Conservation (phyloP, 2,888 invertebrate species). For the Corythucha ciliata region DNA sequence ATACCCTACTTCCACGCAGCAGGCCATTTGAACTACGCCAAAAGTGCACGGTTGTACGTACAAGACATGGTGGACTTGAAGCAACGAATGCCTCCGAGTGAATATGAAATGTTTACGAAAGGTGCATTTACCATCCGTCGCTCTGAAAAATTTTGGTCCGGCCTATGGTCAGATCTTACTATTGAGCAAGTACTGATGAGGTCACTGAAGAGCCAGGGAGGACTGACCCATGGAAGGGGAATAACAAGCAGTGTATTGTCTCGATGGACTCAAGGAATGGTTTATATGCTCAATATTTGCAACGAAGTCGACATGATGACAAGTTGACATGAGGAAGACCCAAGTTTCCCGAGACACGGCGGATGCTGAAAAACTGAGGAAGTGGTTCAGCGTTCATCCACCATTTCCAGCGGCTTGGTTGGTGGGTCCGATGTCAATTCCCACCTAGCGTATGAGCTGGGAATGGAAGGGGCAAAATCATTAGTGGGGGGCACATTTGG, state of each 20-base stretch:
- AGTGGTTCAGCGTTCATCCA: constrained; percentile 1
- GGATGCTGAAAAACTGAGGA: constrained; percentile 5
- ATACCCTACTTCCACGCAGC: not conserved
- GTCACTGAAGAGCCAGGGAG: constrained; percentile 36
- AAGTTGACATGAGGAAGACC: not conserved
- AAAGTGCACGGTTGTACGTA: not conserved
- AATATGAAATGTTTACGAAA: constrained; percentile 3
- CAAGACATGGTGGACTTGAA: constrained; percentile 10
- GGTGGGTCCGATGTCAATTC: not conserved
- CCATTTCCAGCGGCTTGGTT: constrained; percentile 9
- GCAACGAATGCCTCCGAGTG: not conserved
- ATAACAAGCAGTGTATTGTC: constrained; percentile 18
- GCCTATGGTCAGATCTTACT: constrained; percentile 26
- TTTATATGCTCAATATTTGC: too few relatives aligned
- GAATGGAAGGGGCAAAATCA: constrained; percentile 2
- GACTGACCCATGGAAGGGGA: constrained; percentile 34
- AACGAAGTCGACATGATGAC: too few relatives aligned
- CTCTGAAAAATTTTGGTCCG: constrained; percentile 11
- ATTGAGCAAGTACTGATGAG: constrained; percentile 39
- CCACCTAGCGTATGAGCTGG: constrained; percentile 1
- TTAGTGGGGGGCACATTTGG: constrained; percentile 1
- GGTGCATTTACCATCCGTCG: constrained; percentile 10
- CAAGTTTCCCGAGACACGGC: not conserved
- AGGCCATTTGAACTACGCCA: not conserved
- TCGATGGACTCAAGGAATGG: constrained; percentile 21